Percentiles rank a stretch among this genome's conserved stretches.
phyloP scores from a whole-genome alignment of 2,888 invertebrate species.

The Platycheirus albimanus region DNA sequence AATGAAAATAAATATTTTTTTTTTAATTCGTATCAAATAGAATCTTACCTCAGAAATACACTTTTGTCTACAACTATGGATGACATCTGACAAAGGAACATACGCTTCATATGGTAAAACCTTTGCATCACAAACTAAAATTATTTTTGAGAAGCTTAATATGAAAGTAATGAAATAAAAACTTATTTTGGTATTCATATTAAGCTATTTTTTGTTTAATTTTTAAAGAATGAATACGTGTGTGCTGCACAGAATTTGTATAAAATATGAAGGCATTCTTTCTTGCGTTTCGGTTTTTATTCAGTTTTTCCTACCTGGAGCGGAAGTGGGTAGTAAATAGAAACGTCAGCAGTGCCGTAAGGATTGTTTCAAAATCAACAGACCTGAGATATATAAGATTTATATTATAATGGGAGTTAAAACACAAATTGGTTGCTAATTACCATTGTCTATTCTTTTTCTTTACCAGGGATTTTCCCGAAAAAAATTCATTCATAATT shows the following conservation, averaged over 20 bases:
- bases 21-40: neutral
- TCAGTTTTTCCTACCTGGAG: neutral
- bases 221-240: neutral
- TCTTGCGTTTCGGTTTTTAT: conserved; percentile 7
- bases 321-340: conserved; percentile 38
- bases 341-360: conserved; percentile 6
- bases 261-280: neutral
- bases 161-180: conserved; percentile 1
- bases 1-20: conserved; percentile 10
- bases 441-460: conserved; percentile 15
- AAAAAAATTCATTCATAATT: conserved; percentile 26
- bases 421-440: conserved; percentile 14
- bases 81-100: neutral
- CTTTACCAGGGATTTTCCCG: neutral
- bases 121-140: neutral
- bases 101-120: neutral
- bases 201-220: neutral
- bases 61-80: conserved; percentile 30
- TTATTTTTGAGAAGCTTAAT: conserved; percentile 1
- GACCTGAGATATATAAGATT: conserved; percentile 1
- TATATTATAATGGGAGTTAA: neutral
- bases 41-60: conserved; percentile 44
- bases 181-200: conserved; percentile 8
- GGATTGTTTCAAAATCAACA: neutral
- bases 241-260: neutral